phyloP scores from a whole-genome alignment of 2,797 vertebrate species.

The Sebastes iracundus region DNA sequence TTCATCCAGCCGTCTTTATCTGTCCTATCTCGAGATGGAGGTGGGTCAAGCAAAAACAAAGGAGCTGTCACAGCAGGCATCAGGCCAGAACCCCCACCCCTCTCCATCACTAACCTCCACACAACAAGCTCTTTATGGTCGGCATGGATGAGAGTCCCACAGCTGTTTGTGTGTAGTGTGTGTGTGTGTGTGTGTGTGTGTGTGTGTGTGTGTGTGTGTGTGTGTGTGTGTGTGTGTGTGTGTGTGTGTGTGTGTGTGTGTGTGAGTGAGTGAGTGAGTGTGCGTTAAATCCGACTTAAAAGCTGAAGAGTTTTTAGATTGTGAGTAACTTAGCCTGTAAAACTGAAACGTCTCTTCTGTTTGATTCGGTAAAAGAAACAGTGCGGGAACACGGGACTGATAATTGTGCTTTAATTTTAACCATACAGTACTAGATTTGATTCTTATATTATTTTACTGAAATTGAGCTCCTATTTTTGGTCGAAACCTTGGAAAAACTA shows the following conservation, averaged over 20 bases:
- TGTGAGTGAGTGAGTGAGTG: conserved; percentile 10
- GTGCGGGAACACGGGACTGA: not conserved
- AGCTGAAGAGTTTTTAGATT: conserved; percentile 6
- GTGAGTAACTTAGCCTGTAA: not conserved
- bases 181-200: not conserved
- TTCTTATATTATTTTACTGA: not conserved
- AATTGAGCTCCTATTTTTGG: not conserved
- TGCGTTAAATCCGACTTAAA: not conserved
- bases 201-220: not conserved
- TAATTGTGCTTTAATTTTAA: not conserved
- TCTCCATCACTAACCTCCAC: conserved; percentile 37
- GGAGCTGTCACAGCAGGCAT: conserved; percentile 32
- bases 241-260: not conserved
- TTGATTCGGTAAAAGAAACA: not conserved
- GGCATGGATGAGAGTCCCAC: conserved; percentile 47
- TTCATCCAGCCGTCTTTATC: conserved; percentile 5
- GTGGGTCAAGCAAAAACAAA: conserved; percentile 44
- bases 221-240: not conserved
- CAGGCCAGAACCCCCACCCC: conserved; percentile 22
- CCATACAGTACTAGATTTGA: too few relatives aligned
- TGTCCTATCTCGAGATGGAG: not conserved
- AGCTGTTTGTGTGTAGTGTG: conserved; percentile 44
- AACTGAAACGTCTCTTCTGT: not conserved
- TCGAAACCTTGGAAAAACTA: not conserved
- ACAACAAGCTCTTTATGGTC: conserved; percentile 76